A percentile compares a stretch with the other conserved stretches of the same genome.
phyloP scores from a whole-genome alignment of 2,888 invertebrate species.

The Eucriotettix oculatus region DNA sequence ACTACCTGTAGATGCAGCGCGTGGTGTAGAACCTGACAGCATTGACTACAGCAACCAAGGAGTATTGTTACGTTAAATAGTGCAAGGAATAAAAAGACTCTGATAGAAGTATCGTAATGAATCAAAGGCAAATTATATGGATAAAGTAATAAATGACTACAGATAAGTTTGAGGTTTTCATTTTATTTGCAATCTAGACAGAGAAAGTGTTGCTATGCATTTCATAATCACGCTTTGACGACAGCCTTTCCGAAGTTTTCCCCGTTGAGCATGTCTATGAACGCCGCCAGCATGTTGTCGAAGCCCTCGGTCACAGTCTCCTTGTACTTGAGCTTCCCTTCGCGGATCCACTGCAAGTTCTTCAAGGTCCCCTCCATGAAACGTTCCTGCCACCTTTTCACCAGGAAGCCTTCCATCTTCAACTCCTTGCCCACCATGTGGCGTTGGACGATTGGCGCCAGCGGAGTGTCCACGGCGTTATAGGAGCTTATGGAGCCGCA shows the following conservation, averaged over 20 bases:
- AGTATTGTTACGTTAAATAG: too few species aligned
- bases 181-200: too few species aligned
- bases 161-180: too few species aligned
- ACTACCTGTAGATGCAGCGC: too few species aligned
- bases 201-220: too few species aligned
- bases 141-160: too few species aligned
- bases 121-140: too few species aligned
- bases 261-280: slow-evolving; percentile 43
- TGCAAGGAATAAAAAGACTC: too few species aligned
- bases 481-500: slow-evolving; percentile 50
- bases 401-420: slow-evolving; percentile 43
- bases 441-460: slow-evolving; percentile 32
- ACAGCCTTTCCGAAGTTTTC: slow-evolving; percentile 55
- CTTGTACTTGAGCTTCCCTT: slow-evolving; percentile 19
- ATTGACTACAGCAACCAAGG: too few species aligned
- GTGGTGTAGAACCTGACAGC: too few species aligned
- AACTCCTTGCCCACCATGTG: slow-evolving; percentile 37
- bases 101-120: too few species aligned
- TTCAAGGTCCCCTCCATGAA: slow-evolving; percentile 45
- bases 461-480: slow-evolving; percentile 23
- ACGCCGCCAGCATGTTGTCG: slow-evolving; percentile 52
- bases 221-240: slow-evolving; percentile 34
- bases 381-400: slow-evolving; percentile 35
- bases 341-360: slow-evolving; percentile 42
- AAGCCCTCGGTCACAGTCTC: slow-evolving; percentile 48